These are phyloP conservation scores for Disparrhopalites patrizii DNA, from an alignment of 2,888 invertebrate genomes.

Conservation along the genomic window DNA sequence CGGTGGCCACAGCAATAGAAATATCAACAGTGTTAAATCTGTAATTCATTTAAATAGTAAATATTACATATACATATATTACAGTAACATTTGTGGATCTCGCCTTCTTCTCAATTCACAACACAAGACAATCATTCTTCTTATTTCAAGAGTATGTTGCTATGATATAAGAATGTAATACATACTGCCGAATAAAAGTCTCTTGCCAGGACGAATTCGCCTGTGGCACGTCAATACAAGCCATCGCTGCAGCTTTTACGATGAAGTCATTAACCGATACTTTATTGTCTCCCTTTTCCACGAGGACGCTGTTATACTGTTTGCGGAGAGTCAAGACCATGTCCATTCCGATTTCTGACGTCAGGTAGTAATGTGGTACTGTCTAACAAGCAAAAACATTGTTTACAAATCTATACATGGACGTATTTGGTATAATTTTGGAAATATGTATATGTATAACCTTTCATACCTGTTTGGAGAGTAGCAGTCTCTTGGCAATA, in stretches of 20 bases:
- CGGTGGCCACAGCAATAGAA: constrained; percentile 94
- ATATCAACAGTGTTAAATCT: constrained; percentile 90
- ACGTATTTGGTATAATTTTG: neutral
- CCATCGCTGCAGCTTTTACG: constrained; percentile 85
- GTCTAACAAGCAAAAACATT: constrained; percentile 58
- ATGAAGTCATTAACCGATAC: constrained; percentile 94
- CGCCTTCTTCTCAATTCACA: no score
- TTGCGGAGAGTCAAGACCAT: constrained; percentile 66
- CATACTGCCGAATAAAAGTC: constrained; percentile 83
- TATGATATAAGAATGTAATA: constrained; percentile 40
- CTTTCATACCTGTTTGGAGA: constrained; percentile 66
- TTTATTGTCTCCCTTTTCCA: constrained; percentile 73
- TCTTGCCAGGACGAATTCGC: constrained; percentile 96
- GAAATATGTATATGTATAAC: neutral
- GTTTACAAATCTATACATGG: neutral
- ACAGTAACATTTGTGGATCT: neutral
- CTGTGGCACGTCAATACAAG: constrained; percentile 80
- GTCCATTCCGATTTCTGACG: constrained; percentile 80
- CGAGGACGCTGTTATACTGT: constrained; percentile 69
- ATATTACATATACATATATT: neutral
- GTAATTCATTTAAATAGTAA: no score
- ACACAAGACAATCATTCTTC: neutral
- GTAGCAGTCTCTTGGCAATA: constrained; percentile 81
- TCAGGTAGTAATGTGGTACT: constrained; percentile 96
- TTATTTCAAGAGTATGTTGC: neutral